A percentile compares a stretch with the other conserved stretches of the same genome.
Evolutionary conservation across 2,797 vertebrate species (phyloP).

Genomic region (Coccyzus lansbergi): DNA sequence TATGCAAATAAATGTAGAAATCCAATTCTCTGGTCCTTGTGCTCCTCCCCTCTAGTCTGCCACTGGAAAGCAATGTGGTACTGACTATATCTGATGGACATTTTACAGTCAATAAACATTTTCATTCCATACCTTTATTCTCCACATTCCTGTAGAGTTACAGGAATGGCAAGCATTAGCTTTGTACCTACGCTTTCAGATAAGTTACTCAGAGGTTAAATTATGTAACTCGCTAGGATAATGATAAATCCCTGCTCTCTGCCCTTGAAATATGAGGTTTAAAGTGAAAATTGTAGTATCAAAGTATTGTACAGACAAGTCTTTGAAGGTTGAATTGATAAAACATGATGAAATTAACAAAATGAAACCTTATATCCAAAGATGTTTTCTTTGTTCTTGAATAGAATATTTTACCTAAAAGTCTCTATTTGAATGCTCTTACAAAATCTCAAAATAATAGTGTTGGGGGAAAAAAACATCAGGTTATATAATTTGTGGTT

Average conservation of each 20-base stretch:
- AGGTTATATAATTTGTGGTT: constrained; percentile 4
- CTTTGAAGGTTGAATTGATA: constrained; percentile 11
- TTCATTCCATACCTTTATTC: neutral
- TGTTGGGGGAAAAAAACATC: neutral
- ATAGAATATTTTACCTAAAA: neutral
- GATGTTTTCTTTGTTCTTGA: constrained; percentile 21
- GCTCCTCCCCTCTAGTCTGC: neutral
- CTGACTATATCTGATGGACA: neutral
- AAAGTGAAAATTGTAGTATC: neutral
- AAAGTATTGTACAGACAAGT: neutral
- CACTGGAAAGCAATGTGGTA: neutral
- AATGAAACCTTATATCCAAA: neutral
- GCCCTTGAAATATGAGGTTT: neutral
- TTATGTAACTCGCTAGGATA: neutral
- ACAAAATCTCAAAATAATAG: neutral
- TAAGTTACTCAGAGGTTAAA: neutral
- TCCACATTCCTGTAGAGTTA: neutral
- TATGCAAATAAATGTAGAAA: neutral
- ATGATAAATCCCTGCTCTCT: neutral
- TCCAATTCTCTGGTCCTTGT: neutral
- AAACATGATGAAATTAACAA: constrained; percentile 20
- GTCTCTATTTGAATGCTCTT: neutral
- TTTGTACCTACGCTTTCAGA: neutral
- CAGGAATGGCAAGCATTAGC: neutral
- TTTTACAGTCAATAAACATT: neutral